Percentiles rank a stretch among this genome's conserved stretches.
phyloP scores from a whole-genome alignment of 2,797 vertebrate species.

The Myotis planiceps region DNA sequence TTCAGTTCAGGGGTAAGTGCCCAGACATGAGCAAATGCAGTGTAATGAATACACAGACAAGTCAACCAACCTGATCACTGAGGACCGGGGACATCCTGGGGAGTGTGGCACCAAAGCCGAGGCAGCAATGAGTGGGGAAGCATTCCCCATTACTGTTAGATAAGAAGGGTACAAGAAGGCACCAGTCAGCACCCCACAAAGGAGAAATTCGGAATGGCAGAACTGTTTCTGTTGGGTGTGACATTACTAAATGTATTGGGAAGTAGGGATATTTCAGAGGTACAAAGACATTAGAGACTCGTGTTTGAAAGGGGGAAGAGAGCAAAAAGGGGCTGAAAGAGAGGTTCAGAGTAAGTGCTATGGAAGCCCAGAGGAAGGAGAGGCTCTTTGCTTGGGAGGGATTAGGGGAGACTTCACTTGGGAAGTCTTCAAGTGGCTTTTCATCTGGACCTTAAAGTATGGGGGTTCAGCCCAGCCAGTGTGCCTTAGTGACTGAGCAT shows the following conservation, averaged over 20 bases:
- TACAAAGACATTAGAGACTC: neutral
- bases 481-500: too few species aligned
- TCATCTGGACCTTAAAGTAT: neutral
- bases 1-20: neutral
- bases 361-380: neutral
- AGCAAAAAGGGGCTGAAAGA: neutral
- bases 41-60: neutral
- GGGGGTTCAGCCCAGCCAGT: neutral
- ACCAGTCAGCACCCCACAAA: neutral
- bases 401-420: neutral
- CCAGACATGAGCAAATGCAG: rapidly evolving
- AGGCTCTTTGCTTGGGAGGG: neutral
- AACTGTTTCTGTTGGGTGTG: neutral
- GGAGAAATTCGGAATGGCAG: neutral
- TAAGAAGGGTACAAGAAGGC: neutral
- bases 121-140: neutral
- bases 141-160: neutral
- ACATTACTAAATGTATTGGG: neutral
- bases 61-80: neutral
- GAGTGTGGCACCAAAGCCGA: neutral
- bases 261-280: neutral
- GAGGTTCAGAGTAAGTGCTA: neutral
- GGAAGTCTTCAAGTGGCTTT: neutral
- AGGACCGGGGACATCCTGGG: neutral
- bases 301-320: neutral